Base-by-base conservation (phyloP, 2,113 vertebrate genomes). In the Caloenas nicobarica region DNA sequence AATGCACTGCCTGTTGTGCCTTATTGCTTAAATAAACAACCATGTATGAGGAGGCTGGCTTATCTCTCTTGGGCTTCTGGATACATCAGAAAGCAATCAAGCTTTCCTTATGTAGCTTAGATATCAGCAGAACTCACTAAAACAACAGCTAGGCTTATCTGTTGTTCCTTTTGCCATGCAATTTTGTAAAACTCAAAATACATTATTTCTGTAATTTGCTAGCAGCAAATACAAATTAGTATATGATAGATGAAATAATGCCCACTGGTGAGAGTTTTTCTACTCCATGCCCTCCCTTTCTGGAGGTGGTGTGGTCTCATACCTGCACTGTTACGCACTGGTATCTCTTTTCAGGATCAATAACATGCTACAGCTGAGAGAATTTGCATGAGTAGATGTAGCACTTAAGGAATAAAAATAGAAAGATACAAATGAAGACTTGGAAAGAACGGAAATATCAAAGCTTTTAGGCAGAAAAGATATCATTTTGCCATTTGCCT, bases 11-110 rank as follows among this genome's bases (percentile, higher is more conserved):
- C 86, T 95, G 78, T 96, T 96, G 90, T 96, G 90, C 56, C 90
- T 95, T 95, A 96, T 78, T 97, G 94, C 93, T 95, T 96, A 96
- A 96, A 94, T 91, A 96, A 96, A 95, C 95, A 95, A 62, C 88
- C 71, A 11, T 65, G 89, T 94, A 14, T 93, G 94, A 97, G 95
- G 78, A 84, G 84, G 85, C 76, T 93, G 92, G 53, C 91, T 96
- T 96, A 91, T 96, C 93, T 95, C 81, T 94, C 94, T 65, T 95
- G 92, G 94, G 91, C 94, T 93, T 96, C 93, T 95, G 95, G 91
- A 93, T 91, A 92, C 95, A 95, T 95, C 91, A 95, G 94, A 96
- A 92, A 95, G 81, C 89, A 95, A 97, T 95, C 91, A 89, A 50
- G 77, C 81, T 94, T 95, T 91, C 79, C 78, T 94, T 87, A 54